Percentiles rank a stretch among this genome's conserved stretches.
Conservation (phyloP, 2,888 invertebrate species). For the Andrena fulva region DNA sequence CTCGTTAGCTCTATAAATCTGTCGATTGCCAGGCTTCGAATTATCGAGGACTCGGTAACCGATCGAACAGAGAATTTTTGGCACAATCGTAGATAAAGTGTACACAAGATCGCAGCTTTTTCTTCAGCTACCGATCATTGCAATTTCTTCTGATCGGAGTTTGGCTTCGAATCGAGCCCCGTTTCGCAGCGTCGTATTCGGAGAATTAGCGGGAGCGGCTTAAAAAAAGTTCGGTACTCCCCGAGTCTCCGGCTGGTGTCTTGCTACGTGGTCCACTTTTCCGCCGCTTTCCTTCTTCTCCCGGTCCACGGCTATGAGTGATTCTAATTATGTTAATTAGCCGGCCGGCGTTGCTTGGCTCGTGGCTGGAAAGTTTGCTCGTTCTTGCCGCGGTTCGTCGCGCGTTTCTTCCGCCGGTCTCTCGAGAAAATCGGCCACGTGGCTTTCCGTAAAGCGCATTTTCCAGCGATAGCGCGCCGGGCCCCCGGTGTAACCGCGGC, state of each 20-base stretch:
- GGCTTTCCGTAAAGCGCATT: constrained; percentile 34
- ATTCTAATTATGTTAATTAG: constrained; percentile 81
- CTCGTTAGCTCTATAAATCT: constrained; percentile 41
- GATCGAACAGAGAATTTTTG: neutral
- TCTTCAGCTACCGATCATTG: no score
- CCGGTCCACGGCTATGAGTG: constrained; percentile 73
- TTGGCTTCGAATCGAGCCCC: neutral
- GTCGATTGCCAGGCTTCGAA: constrained; percentile 10
- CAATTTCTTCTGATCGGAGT: no score
- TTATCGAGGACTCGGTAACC: neutral
- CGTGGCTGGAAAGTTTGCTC: constrained; percentile 76
- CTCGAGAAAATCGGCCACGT: constrained; percentile 34
- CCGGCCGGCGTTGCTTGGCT: constrained; percentile 64
- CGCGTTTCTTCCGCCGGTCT: neutral
- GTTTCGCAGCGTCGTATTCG: constrained; percentile 38
- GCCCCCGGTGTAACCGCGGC: constrained; percentile 13
- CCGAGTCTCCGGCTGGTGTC: constrained; percentile 4
- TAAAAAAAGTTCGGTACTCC: constrained; percentile 66
- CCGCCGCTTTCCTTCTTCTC: constrained; percentile 36
- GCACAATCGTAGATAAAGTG: no score
- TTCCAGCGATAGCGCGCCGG: constrained; percentile 24
- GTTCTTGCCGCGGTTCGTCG: constrained; percentile 57
- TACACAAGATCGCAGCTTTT: no score
- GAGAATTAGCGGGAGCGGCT: constrained; percentile 72
- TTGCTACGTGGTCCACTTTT: constrained; percentile 64